Evolutionary conservation across 2,888 invertebrate genomes (phyloP).

Genomic region (Pterostichus niger): DNA sequence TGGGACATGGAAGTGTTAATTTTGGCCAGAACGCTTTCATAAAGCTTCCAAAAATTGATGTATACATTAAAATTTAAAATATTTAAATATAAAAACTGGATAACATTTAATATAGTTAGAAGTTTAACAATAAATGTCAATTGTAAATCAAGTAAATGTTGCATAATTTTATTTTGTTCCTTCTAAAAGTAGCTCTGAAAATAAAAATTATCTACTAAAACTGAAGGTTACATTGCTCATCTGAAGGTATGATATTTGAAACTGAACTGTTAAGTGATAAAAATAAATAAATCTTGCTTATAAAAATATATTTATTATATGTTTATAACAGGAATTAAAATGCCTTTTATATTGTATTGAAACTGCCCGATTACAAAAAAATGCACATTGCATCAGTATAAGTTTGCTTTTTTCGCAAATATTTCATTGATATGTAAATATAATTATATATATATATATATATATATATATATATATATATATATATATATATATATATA

Average conservation of each 20-base stretch:
- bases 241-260: slow-evolving; percentile 21
- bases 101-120: slow-evolving; percentile 38
- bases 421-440: slow-evolving; percentile 29
- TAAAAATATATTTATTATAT: slow-evolving; percentile 27
- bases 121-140: slow-evolving; percentile 46
- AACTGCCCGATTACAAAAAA: slow-evolving; percentile 44
- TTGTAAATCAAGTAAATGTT: slow-evolving; percentile 49
- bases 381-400: slow-evolving; percentile 30
- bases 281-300: slow-evolving; percentile 1
- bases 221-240: slow-evolving; percentile 48
- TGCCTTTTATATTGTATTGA: slow-evolving; percentile 22
- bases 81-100: slow-evolving; percentile 30
- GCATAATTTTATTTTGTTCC: slow-evolving; percentile 17
- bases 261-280: not conserved
- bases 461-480: too few species aligned
- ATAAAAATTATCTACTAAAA: not conserved
- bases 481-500: too few species aligned
- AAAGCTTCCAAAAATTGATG: slow-evolving; percentile 5
- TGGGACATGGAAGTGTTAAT: slow-evolving; percentile 29
- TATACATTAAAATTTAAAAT: slow-evolving; percentile 10
- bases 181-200: slow-evolving; percentile 15
- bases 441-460: too few species aligned
- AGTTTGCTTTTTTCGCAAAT: slow-evolving; percentile 35
- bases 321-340: slow-evolving; percentile 21
- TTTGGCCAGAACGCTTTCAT: slow-evolving; percentile 28